Percentiles rank a stretch among this genome's conserved stretches.
phyloP scores from a whole-genome alignment of 2,888 invertebrate species.

The Synanthedon andrenaeformis region DNA sequence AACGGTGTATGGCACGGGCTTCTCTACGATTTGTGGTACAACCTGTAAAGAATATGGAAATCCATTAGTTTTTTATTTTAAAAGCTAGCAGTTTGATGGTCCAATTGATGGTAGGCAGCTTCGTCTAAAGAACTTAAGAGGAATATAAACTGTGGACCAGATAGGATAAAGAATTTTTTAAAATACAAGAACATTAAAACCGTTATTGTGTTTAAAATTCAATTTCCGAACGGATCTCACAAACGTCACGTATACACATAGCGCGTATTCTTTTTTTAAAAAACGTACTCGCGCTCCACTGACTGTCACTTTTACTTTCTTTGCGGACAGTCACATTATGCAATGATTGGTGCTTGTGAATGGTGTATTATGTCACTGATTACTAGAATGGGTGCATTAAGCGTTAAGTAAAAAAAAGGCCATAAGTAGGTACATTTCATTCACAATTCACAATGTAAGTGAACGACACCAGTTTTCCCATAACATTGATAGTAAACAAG shows the following conservation, averaged over 20 bases:
- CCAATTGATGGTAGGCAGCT: not conserved
- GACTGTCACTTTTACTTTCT: conserved; percentile 52
- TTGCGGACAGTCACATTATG: conserved; percentile 40
- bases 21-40: conserved; percentile 78
- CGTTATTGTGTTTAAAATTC: not conserved
- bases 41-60: conserved; percentile 37
- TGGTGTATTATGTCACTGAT: conserved; percentile 28
- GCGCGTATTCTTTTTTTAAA: conserved; percentile 9
- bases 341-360: conserved; percentile 39
- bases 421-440: conserved; percentile 1
- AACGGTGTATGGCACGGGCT: conserved; percentile 79
- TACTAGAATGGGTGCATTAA: conserved; percentile 7
- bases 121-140: not conserved
- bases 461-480: conserved; percentile 12
- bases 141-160: conserved; percentile 10
- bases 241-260: conserved; percentile 4
- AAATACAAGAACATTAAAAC: conserved; percentile 16
- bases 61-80: not conserved
- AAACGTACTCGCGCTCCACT: conserved; percentile 35
- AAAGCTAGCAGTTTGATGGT: not conserved
- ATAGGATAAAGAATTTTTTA: not conserved
- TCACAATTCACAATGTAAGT: conserved; percentile 22
- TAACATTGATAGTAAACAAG: not conserved
- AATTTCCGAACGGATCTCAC: conserved; percentile 6
- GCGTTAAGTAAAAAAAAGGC: not conserved